Percentiles rank a stretch among this genome's conserved stretches.
phyloP scores from a whole-genome alignment of 2,113 vertebrate species.

The Tretioscincus oriximinensis region DNA sequence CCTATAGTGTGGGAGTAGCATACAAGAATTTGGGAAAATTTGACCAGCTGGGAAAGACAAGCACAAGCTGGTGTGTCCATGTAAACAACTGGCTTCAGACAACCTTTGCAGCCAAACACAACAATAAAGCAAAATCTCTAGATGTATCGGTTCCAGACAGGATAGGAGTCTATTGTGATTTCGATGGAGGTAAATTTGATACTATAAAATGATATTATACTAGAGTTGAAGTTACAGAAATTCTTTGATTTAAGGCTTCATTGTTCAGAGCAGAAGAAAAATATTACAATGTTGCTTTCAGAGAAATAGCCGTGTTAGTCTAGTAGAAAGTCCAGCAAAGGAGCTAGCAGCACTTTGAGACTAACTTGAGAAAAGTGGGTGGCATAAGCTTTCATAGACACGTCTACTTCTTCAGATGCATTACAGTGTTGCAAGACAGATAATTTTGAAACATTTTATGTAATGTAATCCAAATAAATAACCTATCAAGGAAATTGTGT shows the following conservation, averaged over 20 bases:
- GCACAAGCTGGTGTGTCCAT: conserved; percentile 88
- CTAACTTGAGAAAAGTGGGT: too few relatives aligned
- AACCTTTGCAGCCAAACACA: conserved; percentile 89
- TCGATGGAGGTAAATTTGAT: conserved; percentile 82
- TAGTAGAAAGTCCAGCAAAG: too few relatives aligned
- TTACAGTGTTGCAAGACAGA: neutral
- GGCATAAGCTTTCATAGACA: too few relatives aligned
- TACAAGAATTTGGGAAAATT: conserved; percentile 89
- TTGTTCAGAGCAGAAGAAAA: neutral
- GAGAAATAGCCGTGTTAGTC: too few relatives aligned
- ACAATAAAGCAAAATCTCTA: conserved; percentile 88
- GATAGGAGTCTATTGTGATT: conserved; percentile 91
- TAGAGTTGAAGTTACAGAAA: neutral
- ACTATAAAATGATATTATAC: neutral
- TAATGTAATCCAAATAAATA: too few relatives aligned
- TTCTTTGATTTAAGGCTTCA: neutral
- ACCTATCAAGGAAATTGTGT: too few relatives aligned
- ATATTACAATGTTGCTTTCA: neutral
- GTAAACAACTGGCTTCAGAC: conserved; percentile 94
- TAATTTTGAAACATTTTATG: too few relatives aligned
- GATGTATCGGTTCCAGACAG: conserved; percentile 82
- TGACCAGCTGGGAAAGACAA: conserved; percentile 90
- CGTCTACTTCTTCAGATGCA: too few relatives aligned
- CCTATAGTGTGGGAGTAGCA: conserved; percentile 86
- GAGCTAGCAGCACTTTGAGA: too few relatives aligned